phyloP scores from a whole-genome alignment of 2,113 vertebrate genomes.

The Percina caprodes region DNA sequence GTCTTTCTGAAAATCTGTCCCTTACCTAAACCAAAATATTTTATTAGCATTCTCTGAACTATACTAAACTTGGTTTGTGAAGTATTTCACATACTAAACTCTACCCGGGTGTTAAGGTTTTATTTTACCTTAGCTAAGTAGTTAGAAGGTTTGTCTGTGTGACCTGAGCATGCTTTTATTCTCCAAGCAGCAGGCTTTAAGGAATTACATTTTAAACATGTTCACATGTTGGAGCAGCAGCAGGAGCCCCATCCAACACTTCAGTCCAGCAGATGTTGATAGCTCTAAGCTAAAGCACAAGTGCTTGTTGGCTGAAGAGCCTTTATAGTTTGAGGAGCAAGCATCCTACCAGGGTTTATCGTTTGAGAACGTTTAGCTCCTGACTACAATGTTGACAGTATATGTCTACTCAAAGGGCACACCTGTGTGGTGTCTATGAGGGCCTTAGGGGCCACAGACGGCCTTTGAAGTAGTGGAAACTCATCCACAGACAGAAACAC shows the following conservation, averaged over 20 bases:
- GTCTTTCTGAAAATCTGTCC: background rate
- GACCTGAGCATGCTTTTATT: constrained; percentile 42
- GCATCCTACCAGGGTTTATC: constrained; percentile 41
- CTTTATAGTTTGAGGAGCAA: constrained; percentile 6
- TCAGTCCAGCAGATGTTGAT: constrained; percentile 44
- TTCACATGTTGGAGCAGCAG: constrained; percentile 42
- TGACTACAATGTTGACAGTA: constrained; percentile 68
- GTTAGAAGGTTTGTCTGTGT: constrained; percentile 30
- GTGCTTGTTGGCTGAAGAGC: constrained; percentile 16
- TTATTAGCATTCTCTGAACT: background rate
- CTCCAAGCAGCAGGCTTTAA: constrained; percentile 33
- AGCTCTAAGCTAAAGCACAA: constrained; percentile 22
- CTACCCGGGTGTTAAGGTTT: constrained; percentile 6
- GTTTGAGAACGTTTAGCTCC: constrained; percentile 45
- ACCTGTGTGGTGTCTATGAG: constrained; percentile 61
- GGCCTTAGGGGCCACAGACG: constrained; percentile 43
- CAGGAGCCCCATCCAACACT: constrained; percentile 27
- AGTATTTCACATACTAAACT: constrained; percentile 56
- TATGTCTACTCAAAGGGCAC: constrained; percentile 65
- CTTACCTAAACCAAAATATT: constrained; percentile 5
- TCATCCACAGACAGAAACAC: constrained; percentile 53
- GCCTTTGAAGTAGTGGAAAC: constrained; percentile 71
- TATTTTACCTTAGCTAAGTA: constrained; percentile 24
- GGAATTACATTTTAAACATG: constrained; percentile 20
- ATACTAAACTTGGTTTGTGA: constrained; percentile 19